These are phyloP conservation scores for Rhingia campestris DNA, from an alignment of 2,888 invertebrate species.

Conservation along the genomic window DNA sequence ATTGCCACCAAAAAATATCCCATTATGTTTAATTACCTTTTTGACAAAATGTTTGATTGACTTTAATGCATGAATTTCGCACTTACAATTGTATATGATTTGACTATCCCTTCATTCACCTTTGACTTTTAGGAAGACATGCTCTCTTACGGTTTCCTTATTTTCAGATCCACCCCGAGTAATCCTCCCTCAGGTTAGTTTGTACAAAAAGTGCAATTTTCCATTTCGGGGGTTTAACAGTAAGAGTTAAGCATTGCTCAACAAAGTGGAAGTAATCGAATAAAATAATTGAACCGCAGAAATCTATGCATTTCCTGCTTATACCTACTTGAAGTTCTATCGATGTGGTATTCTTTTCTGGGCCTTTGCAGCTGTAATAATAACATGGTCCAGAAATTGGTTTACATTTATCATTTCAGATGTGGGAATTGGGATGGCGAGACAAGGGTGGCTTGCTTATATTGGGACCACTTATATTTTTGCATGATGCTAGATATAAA, in stretches of 20 bases:
- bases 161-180: constrained; percentile 21
- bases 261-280: constrained; percentile 68
- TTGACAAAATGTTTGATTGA: constrained; percentile 73
- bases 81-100: constrained; percentile 69
- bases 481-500: constrained; percentile 55
- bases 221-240: constrained; percentile 52
- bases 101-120: constrained; percentile 53
- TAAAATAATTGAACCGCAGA: constrained; percentile 73
- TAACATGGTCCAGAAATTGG: constrained; percentile 70
- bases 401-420: constrained; percentile 65
- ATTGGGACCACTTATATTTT: constrained; percentile 68
- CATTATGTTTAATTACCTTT: constrained; percentile 71
- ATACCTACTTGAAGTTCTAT: constrained; percentile 31
- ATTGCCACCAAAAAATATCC: constrained; percentile 33
- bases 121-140: too few relatives aligned
- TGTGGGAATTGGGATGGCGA: not conserved
- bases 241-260: constrained; percentile 59
- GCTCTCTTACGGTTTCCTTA: not conserved
- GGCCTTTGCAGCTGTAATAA: constrained; percentile 51
- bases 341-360: constrained; percentile 14
- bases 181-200: constrained; percentile 1
- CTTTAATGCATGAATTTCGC: constrained; percentile 69
- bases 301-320: constrained; percentile 65
- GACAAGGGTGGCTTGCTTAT: constrained; percentile 33
- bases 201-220: constrained; percentile 53